phyloP scores from a whole-genome alignment of 64 coral and sea anemone genomes.

The Dendronephthya gigantea region DNA sequence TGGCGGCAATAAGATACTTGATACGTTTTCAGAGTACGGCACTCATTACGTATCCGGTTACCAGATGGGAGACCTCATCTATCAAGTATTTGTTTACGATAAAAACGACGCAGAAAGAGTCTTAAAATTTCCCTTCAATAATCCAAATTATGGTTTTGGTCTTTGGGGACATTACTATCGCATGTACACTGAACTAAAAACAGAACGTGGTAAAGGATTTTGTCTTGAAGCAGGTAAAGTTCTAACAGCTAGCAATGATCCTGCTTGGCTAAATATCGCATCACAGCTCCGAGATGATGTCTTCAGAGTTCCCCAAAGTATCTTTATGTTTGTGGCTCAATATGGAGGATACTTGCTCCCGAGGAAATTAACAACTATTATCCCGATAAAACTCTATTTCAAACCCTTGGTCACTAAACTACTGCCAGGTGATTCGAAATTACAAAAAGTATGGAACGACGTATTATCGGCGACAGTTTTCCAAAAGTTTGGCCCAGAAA shows the following conservation, averaged over 20 bases:
- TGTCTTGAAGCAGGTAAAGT: slow-evolving; percentile 19
- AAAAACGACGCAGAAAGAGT: slow-evolving; percentile 18
- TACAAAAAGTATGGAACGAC: neutral
- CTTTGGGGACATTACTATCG: neutral
- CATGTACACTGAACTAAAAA: slow-evolving; percentile 15
- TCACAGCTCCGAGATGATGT: slow-evolving; percentile 22
- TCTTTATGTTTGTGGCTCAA: slow-evolving; percentile 26
- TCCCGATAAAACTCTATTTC: slow-evolving; percentile 28
- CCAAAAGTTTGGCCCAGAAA: slow-evolving; percentile 37
- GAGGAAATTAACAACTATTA: neutral
- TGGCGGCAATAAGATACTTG: neutral
- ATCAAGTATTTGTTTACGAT: slow-evolving; percentile 44
- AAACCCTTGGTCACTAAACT: slow-evolving; percentile 36
- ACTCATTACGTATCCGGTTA: slow-evolving; percentile 45
- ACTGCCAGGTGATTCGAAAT: neutral
- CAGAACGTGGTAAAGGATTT: neutral
- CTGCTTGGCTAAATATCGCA: slow-evolving; percentile 19
- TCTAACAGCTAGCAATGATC: slow-evolving; percentile 27
- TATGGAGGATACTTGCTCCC: neutral
- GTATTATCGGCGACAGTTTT: slow-evolving; percentile 23
- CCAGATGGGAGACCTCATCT: slow-evolving; percentile 43
- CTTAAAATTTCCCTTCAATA: neutral
- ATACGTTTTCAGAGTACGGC: slow-evolving; percentile 31
- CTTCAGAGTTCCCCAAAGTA: slow-evolving; percentile 18
- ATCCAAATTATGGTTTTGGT: neutral